A percentile compares a stretch with the other conserved stretches of the same genome.
Conservation (phyloP, 2,797 vertebrate genomes). For the Lacerta viridis region DNA sequence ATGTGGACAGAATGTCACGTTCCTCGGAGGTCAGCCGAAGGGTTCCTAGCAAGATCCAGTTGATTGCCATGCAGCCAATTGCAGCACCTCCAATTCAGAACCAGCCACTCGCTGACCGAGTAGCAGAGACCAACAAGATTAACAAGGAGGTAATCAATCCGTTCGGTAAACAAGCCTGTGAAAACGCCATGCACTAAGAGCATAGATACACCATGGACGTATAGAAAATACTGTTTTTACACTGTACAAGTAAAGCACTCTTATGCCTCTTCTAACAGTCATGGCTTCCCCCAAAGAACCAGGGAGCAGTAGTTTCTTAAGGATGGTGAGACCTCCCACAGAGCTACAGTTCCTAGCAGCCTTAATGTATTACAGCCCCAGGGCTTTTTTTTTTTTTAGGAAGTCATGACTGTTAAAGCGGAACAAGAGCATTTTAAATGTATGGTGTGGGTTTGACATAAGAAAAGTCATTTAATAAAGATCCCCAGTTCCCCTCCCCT, state of each 20-base stretch:
- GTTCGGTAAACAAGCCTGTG: background rate
- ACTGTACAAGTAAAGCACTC: too few species aligned
- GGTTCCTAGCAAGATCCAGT: conserved; percentile 93
- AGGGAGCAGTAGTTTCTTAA: too few species aligned
- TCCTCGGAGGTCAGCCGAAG: conserved; percentile 89
- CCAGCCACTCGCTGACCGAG: conserved; percentile 86
- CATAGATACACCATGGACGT: background rate
- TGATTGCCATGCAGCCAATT: conserved; percentile 97
- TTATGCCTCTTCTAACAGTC: too few species aligned
- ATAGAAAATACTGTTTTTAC: background rate
- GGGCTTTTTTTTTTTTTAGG: too few species aligned
- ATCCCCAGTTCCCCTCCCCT: background rate
- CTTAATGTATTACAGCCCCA: too few species aligned
- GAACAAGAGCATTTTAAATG: too few species aligned
- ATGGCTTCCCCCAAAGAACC: too few species aligned
- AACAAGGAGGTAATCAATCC: conserved; percentile 88
- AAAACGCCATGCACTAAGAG: background rate
- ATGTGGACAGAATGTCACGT: conserved; percentile 93
- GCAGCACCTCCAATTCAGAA: conserved; percentile 87
- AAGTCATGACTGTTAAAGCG: too few species aligned
- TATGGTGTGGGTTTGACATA: too few species aligned
- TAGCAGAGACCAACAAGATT: conserved; percentile 89
- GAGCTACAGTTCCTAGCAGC: too few species aligned
- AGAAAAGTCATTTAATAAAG: background rate
- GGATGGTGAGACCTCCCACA: too few species aligned